Base-by-base conservation (phyloP, 2,888 invertebrate species). In the Polydrusus tereticollis region DNA sequence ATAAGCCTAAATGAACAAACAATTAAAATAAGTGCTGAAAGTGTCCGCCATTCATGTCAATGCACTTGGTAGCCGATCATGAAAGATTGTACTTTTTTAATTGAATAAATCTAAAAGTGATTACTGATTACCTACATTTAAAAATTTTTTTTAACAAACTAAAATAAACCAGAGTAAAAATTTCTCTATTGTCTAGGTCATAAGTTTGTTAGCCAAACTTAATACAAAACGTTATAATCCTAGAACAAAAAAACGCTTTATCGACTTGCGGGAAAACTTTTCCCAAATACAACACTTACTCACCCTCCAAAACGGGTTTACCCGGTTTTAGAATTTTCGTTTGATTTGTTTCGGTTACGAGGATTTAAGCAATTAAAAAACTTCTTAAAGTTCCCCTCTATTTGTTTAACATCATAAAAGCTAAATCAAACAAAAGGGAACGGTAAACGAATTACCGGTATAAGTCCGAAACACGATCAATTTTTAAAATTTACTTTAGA, bases 351-450 rank as follows among this genome's bases (percentile, higher is more conserved):
- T 60, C 59, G 59, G 43, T 60, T 21, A 26, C 52, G 29, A 52
- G 14, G 29, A 52, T 52, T 52, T 26, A 20, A 60, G 59, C 43
- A 60, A 60, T 60, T 43, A 43, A 60, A 60, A 60, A 60, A 58
- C 43, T 60, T 60, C 41, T 60, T 43, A 43, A 60, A 16, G 21
- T 23, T 60, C 26, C 59, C 43, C 59, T 60, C 18, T 43, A 59
- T 59, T 59, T 41, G 41, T 14, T 59, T 59, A 21, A 59, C 41
- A 41, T 36, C 59, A 59, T 26, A 41, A 59, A 59, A 23, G 21
- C 38, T 21, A 18, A 18, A 59, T 41, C 23, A 33, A 59, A 59
- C 41, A 38, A 21, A 59, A 41, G 59, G 21, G 12, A 33, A n/a
- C 14, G 23, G 26, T 50, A 26, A 50, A 23, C 26, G 50, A 50